A percentile compares a stretch with the other conserved stretches of the same genome.
Evolutionary conservation across 92 coral and sea anemone genomes (phyloP).

Genomic region (Desmophyllum pertusum): DNA sequence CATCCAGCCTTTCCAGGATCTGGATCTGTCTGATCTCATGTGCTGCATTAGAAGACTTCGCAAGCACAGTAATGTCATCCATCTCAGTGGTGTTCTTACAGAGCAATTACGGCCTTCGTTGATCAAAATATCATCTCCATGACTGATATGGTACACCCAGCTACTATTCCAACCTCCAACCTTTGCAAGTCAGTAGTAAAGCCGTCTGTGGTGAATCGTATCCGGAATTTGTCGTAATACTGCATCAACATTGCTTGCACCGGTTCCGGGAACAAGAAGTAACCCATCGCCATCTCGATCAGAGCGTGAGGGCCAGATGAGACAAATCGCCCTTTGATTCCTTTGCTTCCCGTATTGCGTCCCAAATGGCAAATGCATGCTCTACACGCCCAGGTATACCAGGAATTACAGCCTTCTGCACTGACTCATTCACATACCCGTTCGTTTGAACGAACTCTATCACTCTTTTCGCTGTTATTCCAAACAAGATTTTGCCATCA

Average conservation of each 20-base stretch:
- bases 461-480: too few species aligned
- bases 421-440: too few species aligned
- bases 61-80: slow-evolving; percentile 26
- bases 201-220: too few species aligned
- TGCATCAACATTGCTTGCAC: slow-evolving; percentile 17
- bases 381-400: too few species aligned
- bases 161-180: slow-evolving; percentile 25
- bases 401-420: too few species aligned
- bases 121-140: slow-evolving; percentile 21
- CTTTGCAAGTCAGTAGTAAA: not conserved
- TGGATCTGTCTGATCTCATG: too few species aligned
- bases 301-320: not conserved
- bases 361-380: not conserved
- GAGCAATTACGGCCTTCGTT: slow-evolving; percentile 13
- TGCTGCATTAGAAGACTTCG: not conserved
- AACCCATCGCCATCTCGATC: not conserved
- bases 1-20: slow-evolving; percentile 9
- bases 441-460: too few species aligned
- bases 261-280: slow-evolving; percentile 7
- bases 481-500: too few species aligned
- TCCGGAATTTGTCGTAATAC: not conserved
- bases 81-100: not conserved
- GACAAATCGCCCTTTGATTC: not conserved
- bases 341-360: slow-evolving; percentile 8
- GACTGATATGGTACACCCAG: slow-evolving; percentile 31